Conservation (phyloP, 2,888 invertebrate genomes). For the Eupithecia tripunctaria region DNA sequence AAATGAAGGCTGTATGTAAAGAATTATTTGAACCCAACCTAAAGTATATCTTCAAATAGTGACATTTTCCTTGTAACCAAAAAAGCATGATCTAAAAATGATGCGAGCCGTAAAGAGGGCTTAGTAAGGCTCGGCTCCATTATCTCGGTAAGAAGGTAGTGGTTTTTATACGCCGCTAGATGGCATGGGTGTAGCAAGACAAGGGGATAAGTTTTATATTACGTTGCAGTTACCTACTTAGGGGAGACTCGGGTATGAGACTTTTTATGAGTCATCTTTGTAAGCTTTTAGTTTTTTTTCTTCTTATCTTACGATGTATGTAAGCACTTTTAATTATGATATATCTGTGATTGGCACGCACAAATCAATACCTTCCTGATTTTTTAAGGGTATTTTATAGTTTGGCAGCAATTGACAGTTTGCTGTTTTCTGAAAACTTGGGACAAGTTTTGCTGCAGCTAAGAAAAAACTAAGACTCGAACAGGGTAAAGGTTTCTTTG, state of each 20-base stretch:
- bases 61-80: constrained; percentile 17
- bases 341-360: neutral
- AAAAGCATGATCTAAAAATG: constrained; percentile 27
- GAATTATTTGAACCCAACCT: neutral
- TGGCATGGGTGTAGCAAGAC: constrained; percentile 17
- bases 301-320: too few species aligned
- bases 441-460: too few species aligned
- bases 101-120: constrained; percentile 41
- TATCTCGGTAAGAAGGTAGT: constrained; percentile 36
- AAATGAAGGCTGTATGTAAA: neutral
- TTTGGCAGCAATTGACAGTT: neutral
- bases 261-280: neutral
- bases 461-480: too few species aligned
- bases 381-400: too few species aligned
- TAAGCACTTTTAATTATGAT: too few species aligned
- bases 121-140: constrained; percentile 37
- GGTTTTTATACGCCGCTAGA: constrained; percentile 35
- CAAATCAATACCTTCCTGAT: neutral
- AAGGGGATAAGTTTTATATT: constrained; percentile 4
- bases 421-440: too few species aligned
- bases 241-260: neutral
- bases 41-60: neutral
- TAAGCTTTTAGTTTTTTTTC: too few species aligned
- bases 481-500: too few species aligned
- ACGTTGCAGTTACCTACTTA: neutral